phyloP scores from a whole-genome alignment of 2,888 invertebrate species.

The Ichneumoninae sp. region DNA sequence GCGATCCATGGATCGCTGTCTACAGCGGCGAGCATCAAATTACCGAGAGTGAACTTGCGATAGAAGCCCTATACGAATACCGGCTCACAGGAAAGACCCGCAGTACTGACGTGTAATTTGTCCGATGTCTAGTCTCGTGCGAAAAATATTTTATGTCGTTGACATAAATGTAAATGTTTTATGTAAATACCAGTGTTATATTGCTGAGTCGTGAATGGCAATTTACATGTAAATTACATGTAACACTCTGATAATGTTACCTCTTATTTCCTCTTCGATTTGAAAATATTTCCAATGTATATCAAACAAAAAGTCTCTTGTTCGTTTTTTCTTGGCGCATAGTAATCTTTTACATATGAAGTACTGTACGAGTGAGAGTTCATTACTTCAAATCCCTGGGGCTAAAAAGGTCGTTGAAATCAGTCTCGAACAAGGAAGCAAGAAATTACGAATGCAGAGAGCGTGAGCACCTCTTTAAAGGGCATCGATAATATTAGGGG shows the following conservation, averaged over 20 bases:
- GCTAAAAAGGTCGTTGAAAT: constrained; percentile 38
- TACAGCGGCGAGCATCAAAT: constrained; percentile 3
- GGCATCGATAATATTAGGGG: not conserved
- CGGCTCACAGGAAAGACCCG: not conserved
- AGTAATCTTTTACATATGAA: not conserved
- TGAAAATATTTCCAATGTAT: constrained; percentile 4
- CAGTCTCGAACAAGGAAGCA: constrained; percentile 3
- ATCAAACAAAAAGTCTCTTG: not conserved
- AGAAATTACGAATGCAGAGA: constrained; percentile 25
- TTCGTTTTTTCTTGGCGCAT: not conserved
- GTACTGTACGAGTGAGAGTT: not conserved
- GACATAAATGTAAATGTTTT: not conserved
- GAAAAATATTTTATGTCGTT: constrained; percentile 3
- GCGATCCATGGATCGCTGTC: constrained; percentile 2
- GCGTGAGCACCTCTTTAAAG: constrained; percentile 26
- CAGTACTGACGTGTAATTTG: not conserved
- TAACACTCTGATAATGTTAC: too few species aligned
- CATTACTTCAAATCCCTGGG: not conserved
- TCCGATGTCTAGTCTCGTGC: not conserved
- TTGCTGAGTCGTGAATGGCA: too few species aligned
- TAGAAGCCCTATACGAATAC: constrained; percentile 2
- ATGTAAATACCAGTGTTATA: too few species aligned
- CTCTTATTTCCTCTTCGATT: too few species aligned
- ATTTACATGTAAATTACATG: not conserved
- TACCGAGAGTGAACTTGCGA: constrained; percentile 11